A percentile compares a stretch with the other conserved stretches of the same genome.
phyloP scores from a whole-genome alignment of 2,888 invertebrate species.

The Lasius platythorax region DNA sequence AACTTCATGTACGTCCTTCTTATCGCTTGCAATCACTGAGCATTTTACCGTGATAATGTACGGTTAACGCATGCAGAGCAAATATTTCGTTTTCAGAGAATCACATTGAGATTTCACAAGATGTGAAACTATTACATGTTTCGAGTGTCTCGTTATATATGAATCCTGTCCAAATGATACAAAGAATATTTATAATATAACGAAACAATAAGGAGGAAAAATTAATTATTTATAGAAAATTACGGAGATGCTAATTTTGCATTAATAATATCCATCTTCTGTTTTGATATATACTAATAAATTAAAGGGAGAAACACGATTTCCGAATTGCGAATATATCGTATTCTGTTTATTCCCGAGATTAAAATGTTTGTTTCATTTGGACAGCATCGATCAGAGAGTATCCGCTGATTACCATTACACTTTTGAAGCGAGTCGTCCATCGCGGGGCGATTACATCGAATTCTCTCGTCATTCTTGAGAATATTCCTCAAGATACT shows the following conservation, averaged over 20 bases:
- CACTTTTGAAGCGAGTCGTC: slow-evolving; percentile 13
- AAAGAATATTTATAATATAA: not conserved
- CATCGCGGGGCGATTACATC: slow-evolving; percentile 25
- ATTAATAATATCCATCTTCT: not conserved
- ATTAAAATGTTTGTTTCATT: slow-evolving; percentile 28
- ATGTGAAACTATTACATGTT: not conserved
- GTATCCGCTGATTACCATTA: slow-evolving; percentile 19
- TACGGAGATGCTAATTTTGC: not conserved
- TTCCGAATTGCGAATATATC: not conserved
- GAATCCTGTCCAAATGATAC: slow-evolving; percentile 27
- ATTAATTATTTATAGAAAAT: not conserved
- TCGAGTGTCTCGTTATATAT: not conserved
- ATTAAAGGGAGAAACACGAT: not conserved
- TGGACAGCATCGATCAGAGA: slow-evolving; percentile 31
- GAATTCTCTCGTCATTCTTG: slow-evolving; percentile 1
- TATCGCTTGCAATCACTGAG: not conserved
- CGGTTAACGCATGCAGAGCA: slow-evolving; percentile 7
- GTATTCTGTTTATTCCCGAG: not conserved
- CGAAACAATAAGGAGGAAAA: not conserved
- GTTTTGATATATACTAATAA: not conserved
- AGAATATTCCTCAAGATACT: not conserved
- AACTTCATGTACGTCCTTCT: not conserved
- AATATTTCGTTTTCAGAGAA: slow-evolving; percentile 7
- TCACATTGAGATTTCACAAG: not conserved
- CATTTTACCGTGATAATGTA: slow-evolving; percentile 10